These are phyloP conservation scores for Podarcis muralis DNA, from an alignment of 2,113 vertebrate genomes.

Conservation along the genomic window DNA sequence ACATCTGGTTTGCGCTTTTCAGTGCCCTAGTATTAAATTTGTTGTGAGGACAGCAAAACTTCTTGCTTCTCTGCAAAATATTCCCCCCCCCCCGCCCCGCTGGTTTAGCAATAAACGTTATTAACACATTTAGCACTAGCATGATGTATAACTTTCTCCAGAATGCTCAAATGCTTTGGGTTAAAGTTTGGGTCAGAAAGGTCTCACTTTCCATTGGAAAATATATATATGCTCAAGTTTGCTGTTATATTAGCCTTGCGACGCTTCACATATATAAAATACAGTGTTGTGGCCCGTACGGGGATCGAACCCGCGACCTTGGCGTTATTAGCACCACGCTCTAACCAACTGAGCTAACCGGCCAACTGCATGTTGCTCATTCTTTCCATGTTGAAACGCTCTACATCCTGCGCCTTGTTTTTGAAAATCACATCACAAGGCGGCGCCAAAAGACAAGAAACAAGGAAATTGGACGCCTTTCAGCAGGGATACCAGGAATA, in stretches of 20 bases:
- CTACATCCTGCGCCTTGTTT: too few species aligned
- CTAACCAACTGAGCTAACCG: neutral
- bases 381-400: neutral
- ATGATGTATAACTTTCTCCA: neutral
- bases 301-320: neutral
- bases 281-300: neutral
- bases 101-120: too few species aligned
- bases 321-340: too few species aligned
- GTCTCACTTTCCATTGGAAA: neutral
- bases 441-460: neutral
- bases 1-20: too few species aligned
- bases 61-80: neutral
- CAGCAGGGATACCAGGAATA: too few species aligned
- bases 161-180: neutral
- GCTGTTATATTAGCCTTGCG: neutral
- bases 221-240: neutral
- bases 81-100: too few species aligned
- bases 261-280: neutral
- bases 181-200: neutral
- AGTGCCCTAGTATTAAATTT: too few species aligned
- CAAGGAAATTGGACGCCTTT: neutral
- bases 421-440: neutral
- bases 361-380: rapidly evolving
- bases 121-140: too few species aligned
- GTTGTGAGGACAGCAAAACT: neutral